Evolutionary conservation across 2,113 vertebrate genomes (phyloP).

Genomic region (Turdus rufiventris): DNA sequence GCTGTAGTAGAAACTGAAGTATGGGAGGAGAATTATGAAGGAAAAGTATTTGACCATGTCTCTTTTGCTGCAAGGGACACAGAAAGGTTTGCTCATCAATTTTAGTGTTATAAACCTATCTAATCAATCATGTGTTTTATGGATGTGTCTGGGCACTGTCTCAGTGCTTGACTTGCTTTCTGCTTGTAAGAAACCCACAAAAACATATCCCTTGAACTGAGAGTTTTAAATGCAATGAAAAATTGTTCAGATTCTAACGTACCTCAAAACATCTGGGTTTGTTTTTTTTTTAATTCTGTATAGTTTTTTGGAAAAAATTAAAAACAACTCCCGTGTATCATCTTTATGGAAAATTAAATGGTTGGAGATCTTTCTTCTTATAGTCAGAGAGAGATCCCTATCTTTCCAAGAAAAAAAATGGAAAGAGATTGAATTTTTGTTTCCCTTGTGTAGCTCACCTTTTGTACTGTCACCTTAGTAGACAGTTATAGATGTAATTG

Average conservation of each 20-base stretch:
- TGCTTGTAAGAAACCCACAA: not conserved
- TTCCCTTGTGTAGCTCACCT: not conserved
- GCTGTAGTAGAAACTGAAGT: not conserved
- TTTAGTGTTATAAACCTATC: not conserved
- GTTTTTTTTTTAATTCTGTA: not conserved
- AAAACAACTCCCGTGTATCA: not conserved
- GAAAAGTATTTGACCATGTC: not conserved
- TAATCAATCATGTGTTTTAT: not conserved
- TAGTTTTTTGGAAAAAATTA: not conserved
- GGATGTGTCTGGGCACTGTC: not conserved
- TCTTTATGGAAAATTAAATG: not conserved
- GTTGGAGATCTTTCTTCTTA: not conserved
- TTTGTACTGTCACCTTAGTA: not conserved
- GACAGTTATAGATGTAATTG: not conserved
- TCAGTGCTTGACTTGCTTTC: not conserved
- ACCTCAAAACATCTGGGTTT: not conserved
- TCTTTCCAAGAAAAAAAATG: not conserved
- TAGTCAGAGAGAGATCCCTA: not conserved
- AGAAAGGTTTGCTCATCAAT: not conserved
- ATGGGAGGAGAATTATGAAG: not conserved
- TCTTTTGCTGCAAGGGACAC: not conserved
- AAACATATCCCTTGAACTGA: not conserved
- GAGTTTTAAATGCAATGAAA: not conserved
- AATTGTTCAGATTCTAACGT: not conserved
- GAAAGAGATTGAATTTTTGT: not conserved